Evolutionary conservation across 2,113 vertebrate species (phyloP), one percentile per base, ranked within the genome.

Genomic region (Mugil cephalus): DNA sequence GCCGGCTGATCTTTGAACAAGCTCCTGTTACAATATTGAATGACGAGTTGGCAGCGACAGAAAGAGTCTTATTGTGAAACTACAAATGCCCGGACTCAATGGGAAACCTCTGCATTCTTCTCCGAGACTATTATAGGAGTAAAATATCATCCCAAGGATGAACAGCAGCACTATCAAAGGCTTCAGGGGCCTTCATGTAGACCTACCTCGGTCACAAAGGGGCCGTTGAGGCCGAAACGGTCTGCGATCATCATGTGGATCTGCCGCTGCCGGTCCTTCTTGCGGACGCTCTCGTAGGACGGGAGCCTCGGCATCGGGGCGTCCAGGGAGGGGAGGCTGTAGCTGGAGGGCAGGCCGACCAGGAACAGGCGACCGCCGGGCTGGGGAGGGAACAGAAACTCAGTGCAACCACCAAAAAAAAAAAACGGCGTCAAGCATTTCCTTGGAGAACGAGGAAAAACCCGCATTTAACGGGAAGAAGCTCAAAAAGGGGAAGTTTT

Each of bases 171-270:
- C 35, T 83, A 77, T 73, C 18, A 38, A n/a, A 24, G 59, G 21
- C 10, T 52, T 68, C 60, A 55, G 42, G 19, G 47, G 35, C 74
- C n/a, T n/a, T n/a, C n/a, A n/a, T n/a, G n/a, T n/a, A n/a, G 48
- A 1, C 63, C 92, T 64, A 96, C 95, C 94, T 96, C 95, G 15
- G 86, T 85, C 62, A 88, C 77, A 71, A 87, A 79, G 21, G 95
- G 87, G 73, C 87, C 92, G 89, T 92, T 94, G 69, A 96, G 93
- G 61, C 95, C 93, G 1, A 95, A 96, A 69, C 92, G 86, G 77
- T 95, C 90, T 0, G 94, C 94, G 1, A 92, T 96, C 94, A 95
- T 93, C 92, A 93, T 93, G 61, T 95, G 95, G 89, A 95, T 95
- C 75, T 96, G 95, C 71, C 93, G 93, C 86, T 95, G 94, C 47